Base-by-base conservation (phyloP, 2,888 invertebrate genomes). In the Nezara viridula region DNA sequence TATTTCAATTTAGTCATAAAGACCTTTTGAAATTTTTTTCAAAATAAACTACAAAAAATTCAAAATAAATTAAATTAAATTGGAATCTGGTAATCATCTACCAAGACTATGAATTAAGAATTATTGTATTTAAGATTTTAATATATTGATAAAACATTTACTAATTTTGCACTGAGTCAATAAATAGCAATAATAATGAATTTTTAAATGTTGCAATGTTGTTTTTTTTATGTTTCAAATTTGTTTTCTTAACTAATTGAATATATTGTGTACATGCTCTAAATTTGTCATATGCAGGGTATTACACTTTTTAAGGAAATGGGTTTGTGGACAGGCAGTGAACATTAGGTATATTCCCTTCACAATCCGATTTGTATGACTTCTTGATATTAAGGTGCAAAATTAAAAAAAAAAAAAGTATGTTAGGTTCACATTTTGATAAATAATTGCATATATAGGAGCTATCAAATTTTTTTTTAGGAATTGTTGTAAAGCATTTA, bases 291-390 rank as follows among this genome's bases (percentile, higher is more conserved):
- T 66, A 32, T 66, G 32, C 3, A 19, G 32, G 66, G 66, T 60
- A 32, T 19, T 32, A 19, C 7, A 19, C 5, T 14, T 32, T 66
- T 32, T 32, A 66, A 81, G 44, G 44, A n/a, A 81, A 81, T 16
- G 66, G 66, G 24, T 81, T 44, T 9, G 24, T 37, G 77, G 77
- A 77, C 77, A 77, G 77, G 16, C 77, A 77, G 77, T 77, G 77
- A 81, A 81, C n/a, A 44, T 24, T 81, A n/a, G 24, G 4, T 77
- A n/a, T n/a, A 44, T 24, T 40, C 24, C n/a, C 44, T n/a, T 44
- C 4, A 14, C 24, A 44, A 40, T n/a, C 14, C 24, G 37, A 37
- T 81, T n/a, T 40, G 14, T 37, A 77, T 37, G 37, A 77, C 40
- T 40, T 40, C n/a, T 40, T 81, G 10, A 81, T 81, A 44, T 44